phyloP scores from a whole-genome alignment of 2,797 vertebrate genomes.

The Rhabdophis nuchalis region DNA sequence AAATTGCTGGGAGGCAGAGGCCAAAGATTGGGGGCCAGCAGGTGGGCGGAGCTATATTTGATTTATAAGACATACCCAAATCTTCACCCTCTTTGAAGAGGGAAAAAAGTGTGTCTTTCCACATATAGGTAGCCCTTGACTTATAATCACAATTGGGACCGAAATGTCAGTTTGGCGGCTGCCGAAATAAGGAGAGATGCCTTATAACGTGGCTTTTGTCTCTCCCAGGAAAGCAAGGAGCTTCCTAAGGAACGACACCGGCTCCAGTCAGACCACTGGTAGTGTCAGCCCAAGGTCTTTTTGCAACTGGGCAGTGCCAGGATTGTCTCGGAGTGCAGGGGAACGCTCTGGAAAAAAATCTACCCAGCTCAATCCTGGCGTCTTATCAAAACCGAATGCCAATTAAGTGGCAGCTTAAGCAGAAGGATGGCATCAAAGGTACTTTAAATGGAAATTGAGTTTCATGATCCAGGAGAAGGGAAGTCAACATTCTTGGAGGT shows the following conservation, averaged over 20 bases:
- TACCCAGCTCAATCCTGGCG: not conserved
- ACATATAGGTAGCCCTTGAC: not conserved
- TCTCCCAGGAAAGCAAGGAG: not conserved
- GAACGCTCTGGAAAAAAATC: not conserved
- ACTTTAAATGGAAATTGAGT: not conserved
- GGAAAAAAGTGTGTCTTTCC: no score
- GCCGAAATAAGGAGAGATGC: not conserved
- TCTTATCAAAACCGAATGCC: not conserved
- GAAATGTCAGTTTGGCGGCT: not conserved
- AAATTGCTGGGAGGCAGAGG: no score
- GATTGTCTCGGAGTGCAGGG: not conserved
- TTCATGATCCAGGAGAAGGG: not conserved
- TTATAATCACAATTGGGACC: no score
- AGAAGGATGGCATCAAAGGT: not conserved
- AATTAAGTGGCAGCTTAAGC: not conserved
- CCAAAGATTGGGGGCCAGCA: no score
- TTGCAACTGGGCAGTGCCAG: not conserved
- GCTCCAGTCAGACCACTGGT: not conserved
- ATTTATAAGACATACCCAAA: no score
- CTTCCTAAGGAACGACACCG: not conserved
- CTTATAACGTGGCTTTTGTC: not conserved
- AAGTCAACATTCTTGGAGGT: not conserved
- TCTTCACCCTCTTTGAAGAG: no score
- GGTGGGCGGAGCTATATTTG: no score
- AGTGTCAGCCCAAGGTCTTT: not conserved